Evolutionary conservation across 2,888 invertebrate genomes (phyloP).

Genomic region (Andrena bicolor): DNA sequence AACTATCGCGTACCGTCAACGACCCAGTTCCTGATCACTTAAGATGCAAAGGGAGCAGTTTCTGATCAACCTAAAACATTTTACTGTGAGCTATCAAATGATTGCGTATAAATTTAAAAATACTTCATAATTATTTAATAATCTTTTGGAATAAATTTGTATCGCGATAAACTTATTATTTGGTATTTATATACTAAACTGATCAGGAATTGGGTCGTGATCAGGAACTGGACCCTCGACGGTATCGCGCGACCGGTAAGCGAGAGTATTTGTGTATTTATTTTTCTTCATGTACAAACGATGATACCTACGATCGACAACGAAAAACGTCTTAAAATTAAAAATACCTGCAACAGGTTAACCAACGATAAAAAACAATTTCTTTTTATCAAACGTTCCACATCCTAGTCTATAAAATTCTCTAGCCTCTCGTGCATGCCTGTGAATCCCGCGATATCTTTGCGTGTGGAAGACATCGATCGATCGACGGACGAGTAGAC

Average conservation of each 20-base stretch:
- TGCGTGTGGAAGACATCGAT: slow-evolving; percentile 80
- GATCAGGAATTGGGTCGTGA: too few relatives aligned
- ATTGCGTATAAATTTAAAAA: too few relatives aligned
- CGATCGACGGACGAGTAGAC: background rate
- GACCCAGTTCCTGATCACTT: too few relatives aligned
- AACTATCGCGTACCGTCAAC: too few relatives aligned
- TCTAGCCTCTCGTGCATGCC: background rate
- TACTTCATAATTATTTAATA: too few relatives aligned
- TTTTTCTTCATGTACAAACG: slow-evolving; percentile 15
- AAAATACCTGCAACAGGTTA: slow-evolving; percentile 72
- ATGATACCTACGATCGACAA: background rate
- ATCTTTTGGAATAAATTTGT: too few relatives aligned
- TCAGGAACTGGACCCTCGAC: too few relatives aligned
- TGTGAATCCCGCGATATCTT: background rate
- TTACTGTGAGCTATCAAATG: too few relatives aligned
- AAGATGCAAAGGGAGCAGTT: too few relatives aligned
- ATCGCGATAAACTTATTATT: too few relatives aligned
- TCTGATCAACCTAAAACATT: too few relatives aligned
- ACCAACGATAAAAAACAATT: slow-evolving; percentile 67
- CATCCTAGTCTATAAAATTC: background rate
- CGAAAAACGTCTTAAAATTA: slow-evolving; percentile 37
- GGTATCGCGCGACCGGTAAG: background rate
- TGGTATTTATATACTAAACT: too few relatives aligned
- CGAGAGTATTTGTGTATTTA: slow-evolving; percentile 23
- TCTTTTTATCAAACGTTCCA: background rate